phyloP scores from a whole-genome alignment of 2,113 vertebrate species.

The Brienomyrus brachyistius region DNA sequence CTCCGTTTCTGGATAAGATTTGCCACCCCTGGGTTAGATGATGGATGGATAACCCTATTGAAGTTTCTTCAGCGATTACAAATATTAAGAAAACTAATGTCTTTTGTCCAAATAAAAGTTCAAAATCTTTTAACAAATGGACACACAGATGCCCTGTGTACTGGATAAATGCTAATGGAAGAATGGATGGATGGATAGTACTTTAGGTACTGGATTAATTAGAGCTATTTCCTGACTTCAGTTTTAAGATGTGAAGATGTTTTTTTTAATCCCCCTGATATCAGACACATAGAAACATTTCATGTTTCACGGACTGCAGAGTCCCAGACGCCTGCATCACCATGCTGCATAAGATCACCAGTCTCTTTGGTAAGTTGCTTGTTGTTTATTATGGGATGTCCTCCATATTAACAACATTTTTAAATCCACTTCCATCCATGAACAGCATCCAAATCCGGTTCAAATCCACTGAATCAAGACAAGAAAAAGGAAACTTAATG shows the following conservation, averaged over 20 bases:
- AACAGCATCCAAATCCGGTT: neutral
- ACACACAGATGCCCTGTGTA: neutral
- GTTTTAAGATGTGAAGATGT: neutral
- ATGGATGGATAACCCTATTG: neutral
- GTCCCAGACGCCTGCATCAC: neutral
- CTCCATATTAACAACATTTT: neutral
- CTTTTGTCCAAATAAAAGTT: neutral
- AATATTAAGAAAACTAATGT: neutral
- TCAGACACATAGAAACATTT: neutral
- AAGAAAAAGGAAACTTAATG: neutral
- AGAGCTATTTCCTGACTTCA: neutral
- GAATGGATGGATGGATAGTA: neutral
- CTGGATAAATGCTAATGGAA: neutral
- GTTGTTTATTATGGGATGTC: neutral
- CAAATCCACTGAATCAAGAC: neutral
- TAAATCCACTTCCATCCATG: neutral
- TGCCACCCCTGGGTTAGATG: neutral
- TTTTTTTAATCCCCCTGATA: neutral
- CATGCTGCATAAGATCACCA: neutral
- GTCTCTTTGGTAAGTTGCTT: neutral
- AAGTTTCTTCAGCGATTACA: neutral
- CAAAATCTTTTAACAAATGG: neutral
- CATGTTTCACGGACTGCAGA: neutral
- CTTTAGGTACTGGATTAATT: neutral
- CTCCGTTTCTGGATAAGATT: neutral